Conservation (phyloP, 2,113 vertebrate genomes). For the Spheniscus mendiculus region DNA sequence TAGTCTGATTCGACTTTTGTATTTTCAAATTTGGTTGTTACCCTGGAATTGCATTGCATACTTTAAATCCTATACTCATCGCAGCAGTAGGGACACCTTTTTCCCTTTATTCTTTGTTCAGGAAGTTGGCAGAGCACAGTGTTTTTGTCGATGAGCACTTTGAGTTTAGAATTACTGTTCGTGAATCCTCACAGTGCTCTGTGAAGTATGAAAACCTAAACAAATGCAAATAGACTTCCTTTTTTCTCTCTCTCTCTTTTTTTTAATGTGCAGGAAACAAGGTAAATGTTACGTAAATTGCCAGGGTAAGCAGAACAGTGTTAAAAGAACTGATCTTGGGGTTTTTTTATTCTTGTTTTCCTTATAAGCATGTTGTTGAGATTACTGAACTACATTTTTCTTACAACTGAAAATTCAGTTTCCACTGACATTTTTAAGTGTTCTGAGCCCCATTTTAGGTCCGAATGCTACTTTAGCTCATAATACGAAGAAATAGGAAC, state of each 20-base stretch:
- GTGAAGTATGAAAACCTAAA: not conserved
- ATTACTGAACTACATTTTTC: not conserved
- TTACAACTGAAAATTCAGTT: not conserved
- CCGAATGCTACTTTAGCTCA: not conserved
- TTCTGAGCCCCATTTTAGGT: not conserved
- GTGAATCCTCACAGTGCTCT: not conserved
- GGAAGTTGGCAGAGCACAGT: not conserved
- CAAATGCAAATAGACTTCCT: not conserved
- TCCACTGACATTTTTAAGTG: not conserved
- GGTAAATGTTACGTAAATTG: not conserved
- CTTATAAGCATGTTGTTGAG: not conserved
- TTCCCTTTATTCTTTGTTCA: not conserved
- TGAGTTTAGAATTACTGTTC: not conserved
- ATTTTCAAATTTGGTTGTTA: not conserved
- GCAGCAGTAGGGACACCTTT: not conserved
- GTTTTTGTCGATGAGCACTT: not conserved
- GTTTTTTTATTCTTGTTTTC: not conserved
- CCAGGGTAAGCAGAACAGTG: not conserved
- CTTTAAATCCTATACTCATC: not conserved
- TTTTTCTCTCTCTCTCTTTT: no score
- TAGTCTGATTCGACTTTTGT: not conserved
- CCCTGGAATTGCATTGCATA: not conserved
- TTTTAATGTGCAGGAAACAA: not conserved
- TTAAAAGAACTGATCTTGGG: not conserved
- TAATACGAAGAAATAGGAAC: not conserved